These are phyloP conservation scores for Pachyuromys duprasi DNA, from an alignment of 2,797 vertebrate genomes.

Conservation along the genomic window DNA sequence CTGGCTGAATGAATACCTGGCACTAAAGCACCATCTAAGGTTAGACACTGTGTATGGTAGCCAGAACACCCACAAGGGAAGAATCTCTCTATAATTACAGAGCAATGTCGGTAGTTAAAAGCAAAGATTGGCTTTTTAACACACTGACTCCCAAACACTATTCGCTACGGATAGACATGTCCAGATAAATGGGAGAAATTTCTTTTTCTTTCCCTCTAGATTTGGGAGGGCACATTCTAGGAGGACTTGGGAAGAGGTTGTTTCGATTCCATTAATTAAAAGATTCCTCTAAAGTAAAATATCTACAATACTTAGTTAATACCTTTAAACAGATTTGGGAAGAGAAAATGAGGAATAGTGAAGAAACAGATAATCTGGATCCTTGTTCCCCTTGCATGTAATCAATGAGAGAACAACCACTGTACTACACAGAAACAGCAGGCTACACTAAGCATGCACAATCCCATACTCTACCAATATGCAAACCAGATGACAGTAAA, in stretches of 20 bases:
- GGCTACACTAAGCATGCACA: not conserved
- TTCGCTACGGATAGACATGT: not conserved
- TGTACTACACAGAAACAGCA: not conserved
- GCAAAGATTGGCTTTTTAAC: not conserved
- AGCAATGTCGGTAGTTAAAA: conserved; percentile 9
- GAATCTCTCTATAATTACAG: not conserved
- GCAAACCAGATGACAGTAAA: not conserved
- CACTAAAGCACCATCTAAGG: not conserved
- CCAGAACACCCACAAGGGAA: not conserved
- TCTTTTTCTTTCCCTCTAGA: not conserved
- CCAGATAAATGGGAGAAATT: not conserved
- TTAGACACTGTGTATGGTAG: not conserved
- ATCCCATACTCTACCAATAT: not conserved
- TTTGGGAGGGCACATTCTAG: not conserved
- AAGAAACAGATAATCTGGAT: not conserved
- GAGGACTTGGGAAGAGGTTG: not conserved
- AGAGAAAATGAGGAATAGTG: conserved; percentile 43
- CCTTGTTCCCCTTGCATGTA: not conserved
- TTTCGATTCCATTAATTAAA: conserved; percentile 9
- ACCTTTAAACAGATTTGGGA: not conserved
- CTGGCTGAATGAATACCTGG: not conserved
- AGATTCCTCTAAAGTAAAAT: conserved; percentile 51
- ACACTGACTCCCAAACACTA: not conserved
- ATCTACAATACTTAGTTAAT: not conserved
- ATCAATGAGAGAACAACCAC: not conserved